Evolutionary conservation across 2,797 vertebrate species (phyloP).

Genomic region (Synaphobranchus kaupii): DNA sequence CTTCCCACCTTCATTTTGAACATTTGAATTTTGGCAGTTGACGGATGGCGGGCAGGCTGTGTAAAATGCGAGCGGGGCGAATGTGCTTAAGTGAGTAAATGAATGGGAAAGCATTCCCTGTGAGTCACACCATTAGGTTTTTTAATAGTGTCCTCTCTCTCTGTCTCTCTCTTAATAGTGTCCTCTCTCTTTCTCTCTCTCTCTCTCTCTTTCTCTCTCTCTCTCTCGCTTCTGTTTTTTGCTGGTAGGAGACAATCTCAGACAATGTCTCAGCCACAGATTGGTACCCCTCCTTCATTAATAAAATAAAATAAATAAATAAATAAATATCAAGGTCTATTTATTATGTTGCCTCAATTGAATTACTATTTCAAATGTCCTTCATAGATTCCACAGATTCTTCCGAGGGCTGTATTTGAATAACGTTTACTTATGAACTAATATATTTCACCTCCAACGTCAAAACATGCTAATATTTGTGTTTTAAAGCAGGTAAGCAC

Average conservation of each 20-base stretch:
- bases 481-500: not conserved
- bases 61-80: slow-evolving; percentile 37
- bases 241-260: not conserved
- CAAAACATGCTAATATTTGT: not conserved
- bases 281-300: slow-evolving; percentile 35
- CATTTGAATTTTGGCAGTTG: slow-evolving; percentile 52
- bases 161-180: slow-evolving; percentile 38
- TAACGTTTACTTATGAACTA: not conserved
- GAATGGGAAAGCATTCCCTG: slow-evolving; percentile 42
- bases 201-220: too few species aligned
- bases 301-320: too few species aligned
- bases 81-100: slow-evolving; percentile 35
- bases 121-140: slow-evolving; percentile 51
- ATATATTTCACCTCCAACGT: not conserved
- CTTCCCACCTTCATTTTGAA: slow-evolving; percentile 42
- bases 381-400: not conserved
- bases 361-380: not conserved
- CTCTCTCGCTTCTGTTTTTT: slow-evolving; percentile 21
- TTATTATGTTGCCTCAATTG: not conserved
- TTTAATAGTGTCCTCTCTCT: slow-evolving; percentile 38
- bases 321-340: not conserved
- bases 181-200: slow-evolving; percentile 3
- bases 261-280: not conserved
- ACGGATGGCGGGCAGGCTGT: slow-evolving; percentile 50
- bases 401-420: not conserved